phyloP scores from a whole-genome alignment of 2,797 vertebrate genomes.

The Sebastes baramenuke region DNA sequence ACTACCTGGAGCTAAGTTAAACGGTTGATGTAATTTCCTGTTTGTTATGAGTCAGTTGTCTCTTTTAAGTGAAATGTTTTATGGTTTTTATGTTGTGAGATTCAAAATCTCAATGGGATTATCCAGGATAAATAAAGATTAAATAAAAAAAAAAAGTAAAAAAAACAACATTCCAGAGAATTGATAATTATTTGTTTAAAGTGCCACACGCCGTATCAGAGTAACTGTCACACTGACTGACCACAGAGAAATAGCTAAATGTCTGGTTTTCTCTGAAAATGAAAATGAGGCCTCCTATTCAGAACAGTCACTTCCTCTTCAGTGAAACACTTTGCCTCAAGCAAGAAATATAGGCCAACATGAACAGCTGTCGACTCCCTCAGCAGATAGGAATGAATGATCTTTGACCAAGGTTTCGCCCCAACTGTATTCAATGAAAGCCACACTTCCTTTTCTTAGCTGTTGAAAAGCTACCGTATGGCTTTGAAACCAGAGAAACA shows the following conservation, averaged over 20 bases:
- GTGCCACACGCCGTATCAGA: background rate
- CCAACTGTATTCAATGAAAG: background rate
- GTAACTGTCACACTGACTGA: background rate
- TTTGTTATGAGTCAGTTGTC: no score
- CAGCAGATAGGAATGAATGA: background rate
- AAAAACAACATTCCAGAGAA: no score
- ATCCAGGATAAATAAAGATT: no score
- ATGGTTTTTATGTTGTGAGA: no score
- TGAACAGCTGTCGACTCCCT: constrained; percentile 44
- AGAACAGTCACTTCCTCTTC: constrained; percentile 70
- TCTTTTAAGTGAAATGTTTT: no score
- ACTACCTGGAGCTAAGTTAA: no score
- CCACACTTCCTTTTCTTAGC: constrained; percentile 10
- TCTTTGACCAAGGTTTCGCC: constrained; percentile 3
- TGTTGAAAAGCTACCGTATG: background rate
- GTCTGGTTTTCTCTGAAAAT: constrained; percentile 45
- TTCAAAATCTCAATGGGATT: no score
- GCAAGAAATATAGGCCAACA: constrained; percentile 36
- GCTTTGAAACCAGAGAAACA: constrained; percentile 1
- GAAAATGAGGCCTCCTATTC: constrained; percentile 25
- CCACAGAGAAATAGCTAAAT: constrained; percentile 16
- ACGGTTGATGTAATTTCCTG: no score
- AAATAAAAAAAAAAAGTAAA: no score
- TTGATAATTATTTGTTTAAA: background rate
- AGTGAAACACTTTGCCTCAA: constrained; percentile 31